Conservation (phyloP, 2,888 invertebrate genomes). For the Lypha dubia region DNA sequence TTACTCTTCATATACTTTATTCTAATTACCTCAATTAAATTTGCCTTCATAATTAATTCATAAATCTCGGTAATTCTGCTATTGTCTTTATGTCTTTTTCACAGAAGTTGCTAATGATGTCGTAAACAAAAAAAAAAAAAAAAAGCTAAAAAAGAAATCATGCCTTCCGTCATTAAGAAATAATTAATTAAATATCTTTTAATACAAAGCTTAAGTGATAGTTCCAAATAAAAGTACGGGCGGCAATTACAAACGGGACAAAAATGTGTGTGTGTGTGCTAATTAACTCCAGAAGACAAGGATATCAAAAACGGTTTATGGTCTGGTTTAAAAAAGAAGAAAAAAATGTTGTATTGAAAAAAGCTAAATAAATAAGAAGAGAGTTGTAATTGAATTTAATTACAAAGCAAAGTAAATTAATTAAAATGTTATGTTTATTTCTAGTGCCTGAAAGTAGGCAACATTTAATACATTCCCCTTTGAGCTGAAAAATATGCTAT, state of each 20-base stretch:
- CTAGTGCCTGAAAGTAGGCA: background rate
- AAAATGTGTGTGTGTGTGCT: slow-evolving; percentile 4
- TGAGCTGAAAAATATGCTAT: background rate
- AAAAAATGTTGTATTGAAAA: background rate
- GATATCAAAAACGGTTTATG: background rate
- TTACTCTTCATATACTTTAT: background rate
- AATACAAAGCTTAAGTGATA: background rate
- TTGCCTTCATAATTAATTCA: background rate
- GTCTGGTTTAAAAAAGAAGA: background rate
- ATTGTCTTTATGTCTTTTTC: background rate
- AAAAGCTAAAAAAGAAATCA: background rate
- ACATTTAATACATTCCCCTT: background rate
- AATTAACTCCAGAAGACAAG: slow-evolving; percentile 1
- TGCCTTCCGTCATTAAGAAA: background rate
- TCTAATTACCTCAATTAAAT: background rate
- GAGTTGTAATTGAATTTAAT: background rate
- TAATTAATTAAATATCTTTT: slow-evolving; percentile 5
- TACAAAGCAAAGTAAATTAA: slow-evolving; percentile 8
- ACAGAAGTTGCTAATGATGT: background rate
- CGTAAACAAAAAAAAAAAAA: too few species aligned
- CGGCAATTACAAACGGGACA: background rate
- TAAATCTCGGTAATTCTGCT: background rate
- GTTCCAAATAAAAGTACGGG: background rate
- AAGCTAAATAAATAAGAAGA: background rate
- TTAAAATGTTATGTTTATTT: background rate